Evolutionary conservation across 2,888 invertebrate genomes (phyloP), one percentile per base, ranked within the genome.

Genomic region (Conchocele bisecta): DNA sequence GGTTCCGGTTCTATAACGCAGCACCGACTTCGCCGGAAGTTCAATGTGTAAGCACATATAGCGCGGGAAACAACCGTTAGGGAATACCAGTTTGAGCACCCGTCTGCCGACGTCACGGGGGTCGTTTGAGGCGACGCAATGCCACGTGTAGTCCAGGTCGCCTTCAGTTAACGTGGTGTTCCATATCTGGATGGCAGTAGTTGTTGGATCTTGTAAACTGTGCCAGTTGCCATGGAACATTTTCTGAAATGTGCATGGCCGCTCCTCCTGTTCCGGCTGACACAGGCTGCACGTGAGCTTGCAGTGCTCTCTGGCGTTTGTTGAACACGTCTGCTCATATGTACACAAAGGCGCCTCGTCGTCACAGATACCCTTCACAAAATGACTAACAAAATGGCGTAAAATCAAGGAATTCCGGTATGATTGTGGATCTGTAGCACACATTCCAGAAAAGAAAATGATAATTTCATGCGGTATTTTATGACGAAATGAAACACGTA

Each of bases 1-100:
- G 26, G 50, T 57, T 31, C 77, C 77, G 6, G 74, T 70, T 37
- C 74, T 46, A 39, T 64, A 71, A 0, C 77, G 59, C 28, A 77
- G 44, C 13, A 77, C 74, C 9, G 77, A 77, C 11, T 33, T 44
- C 6, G 71, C 59, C 1, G 77, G 74, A 35, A 71, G 58, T 44
- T 77, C 74, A 33, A 74, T 64, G 24, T 74, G 74, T n/a, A 73
- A 50, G 54, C 77, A 77, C 61, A 58, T 74, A 44, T 74, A 77
- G 22, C 77, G 50, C 4, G 77, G 74, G 56, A 72, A 74, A 33
- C 77, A 77, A 3, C 74, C 77, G 29, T 70, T 71, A 7, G 51
- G 26, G 31, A 77, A 77, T 41, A 65, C 74, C n/a, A 74, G 29
- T 42, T 77, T 77, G 11, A 77, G 50, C 3, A 65, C 74, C 7